Evolutionary conservation across 2,888 invertebrate species (phyloP).

Genomic region (Nesidiocoris tenuis): DNA sequence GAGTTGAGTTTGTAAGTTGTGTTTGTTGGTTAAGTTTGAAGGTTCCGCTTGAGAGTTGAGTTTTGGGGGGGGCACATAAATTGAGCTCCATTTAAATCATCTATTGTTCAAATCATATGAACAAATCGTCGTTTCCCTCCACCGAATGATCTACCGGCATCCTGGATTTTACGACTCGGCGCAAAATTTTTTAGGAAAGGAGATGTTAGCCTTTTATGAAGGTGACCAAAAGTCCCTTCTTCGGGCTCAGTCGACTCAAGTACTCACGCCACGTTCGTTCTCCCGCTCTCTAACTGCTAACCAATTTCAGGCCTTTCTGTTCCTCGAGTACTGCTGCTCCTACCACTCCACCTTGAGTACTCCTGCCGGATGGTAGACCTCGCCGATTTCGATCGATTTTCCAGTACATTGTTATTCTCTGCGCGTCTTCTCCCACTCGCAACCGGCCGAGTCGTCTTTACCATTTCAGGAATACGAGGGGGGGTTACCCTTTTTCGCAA

Average conservation of each 20-base stretch:
- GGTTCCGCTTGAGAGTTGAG: too few species aligned
- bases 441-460: neutral
- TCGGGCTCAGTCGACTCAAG: neutral
- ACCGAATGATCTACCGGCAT: too few species aligned
- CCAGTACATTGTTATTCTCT: constrained; percentile 27
- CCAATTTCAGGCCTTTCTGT: constrained; percentile 27
- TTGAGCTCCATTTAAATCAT: too few species aligned
- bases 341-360: neutral
- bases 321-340: neutral
- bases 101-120: too few species aligned
- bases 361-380: constrained; percentile 2
- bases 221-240: neutral
- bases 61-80: too few species aligned
- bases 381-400: constrained; percentile 34
- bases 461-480: neutral
- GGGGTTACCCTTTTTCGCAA: constrained; percentile 24
- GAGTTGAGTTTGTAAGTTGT: too few species aligned
- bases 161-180: too few species aligned
- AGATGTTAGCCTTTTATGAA: neutral
- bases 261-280: constrained; percentile 26
- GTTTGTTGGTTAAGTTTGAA: too few species aligned
- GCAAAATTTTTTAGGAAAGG: too few species aligned
- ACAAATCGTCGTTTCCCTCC: too few species aligned
- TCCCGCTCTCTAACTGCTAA: constrained; percentile 26
- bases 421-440: neutral